Evolutionary conservation across 2,888 invertebrate species (phyloP).

Genomic region (Pristionchus arcanus): DNA sequence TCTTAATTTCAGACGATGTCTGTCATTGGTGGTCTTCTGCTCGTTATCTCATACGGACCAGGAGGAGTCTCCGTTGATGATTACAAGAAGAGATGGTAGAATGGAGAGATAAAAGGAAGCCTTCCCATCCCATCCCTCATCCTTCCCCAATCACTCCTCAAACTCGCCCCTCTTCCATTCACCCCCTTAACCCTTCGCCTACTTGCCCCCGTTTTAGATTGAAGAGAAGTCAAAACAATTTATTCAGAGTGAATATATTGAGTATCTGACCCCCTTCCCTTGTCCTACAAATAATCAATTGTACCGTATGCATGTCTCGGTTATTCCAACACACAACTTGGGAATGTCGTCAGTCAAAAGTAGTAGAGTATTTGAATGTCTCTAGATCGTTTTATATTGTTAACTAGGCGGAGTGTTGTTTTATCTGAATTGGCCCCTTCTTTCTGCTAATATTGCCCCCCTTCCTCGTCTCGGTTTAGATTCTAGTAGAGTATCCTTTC

Average conservation of each 20-base stretch:
- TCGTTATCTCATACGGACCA: constrained; percentile 98
- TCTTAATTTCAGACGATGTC: constrained; percentile 87
- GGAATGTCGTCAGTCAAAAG: constrained; percentile 3
- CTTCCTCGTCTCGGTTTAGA: constrained; percentile 39
- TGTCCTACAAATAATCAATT: constrained; percentile 14
- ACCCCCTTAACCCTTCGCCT: constrained; percentile 19
- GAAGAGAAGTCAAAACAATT: constrained; percentile 49
- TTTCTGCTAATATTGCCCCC: constrained; percentile 28
- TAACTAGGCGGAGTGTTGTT: constrained; percentile 39
- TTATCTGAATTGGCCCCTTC: constrained; percentile 27
- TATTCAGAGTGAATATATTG: constrained; percentile 24
- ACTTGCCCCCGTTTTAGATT: constrained; percentile 51
- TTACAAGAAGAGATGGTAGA: constrained; percentile 97
- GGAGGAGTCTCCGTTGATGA: constrained; percentile 99
- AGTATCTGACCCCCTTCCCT: background rate
- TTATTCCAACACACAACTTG: constrained; percentile 18
- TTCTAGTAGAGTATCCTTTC: constrained; percentile 24
- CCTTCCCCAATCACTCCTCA: background rate
- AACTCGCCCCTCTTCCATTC: background rate
- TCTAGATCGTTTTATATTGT: constrained; percentile 49
- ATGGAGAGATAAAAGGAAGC: background rate
- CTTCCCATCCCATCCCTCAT: background rate
- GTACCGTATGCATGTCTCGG: background rate
- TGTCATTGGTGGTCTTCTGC: constrained; percentile 95
- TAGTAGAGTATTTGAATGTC: constrained; percentile 27